Percentiles rank a stretch among this genome's conserved stretches.
Conservation (phyloP, 2,797 vertebrate genomes). For the Micrastur ruficollis region DNA sequence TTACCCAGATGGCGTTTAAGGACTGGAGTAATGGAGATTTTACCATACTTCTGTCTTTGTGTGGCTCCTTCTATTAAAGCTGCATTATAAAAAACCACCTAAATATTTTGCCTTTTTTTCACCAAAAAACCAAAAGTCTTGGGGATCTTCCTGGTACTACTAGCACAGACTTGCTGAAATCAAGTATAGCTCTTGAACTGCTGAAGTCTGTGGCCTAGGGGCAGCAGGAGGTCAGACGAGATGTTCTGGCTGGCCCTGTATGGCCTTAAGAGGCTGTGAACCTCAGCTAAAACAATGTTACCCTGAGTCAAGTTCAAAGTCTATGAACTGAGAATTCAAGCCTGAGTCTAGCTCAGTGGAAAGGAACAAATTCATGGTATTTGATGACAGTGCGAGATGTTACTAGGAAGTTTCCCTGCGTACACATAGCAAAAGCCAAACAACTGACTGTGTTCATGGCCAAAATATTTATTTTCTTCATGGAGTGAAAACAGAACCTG, state of each 20-base stretch:
- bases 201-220: background rate
- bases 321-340: constrained; percentile 13
- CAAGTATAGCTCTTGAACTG: background rate
- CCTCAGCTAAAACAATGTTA: constrained; percentile 52
- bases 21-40: background rate
- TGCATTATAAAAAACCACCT: background rate
- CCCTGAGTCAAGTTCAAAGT: constrained; percentile 44
- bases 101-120: background rate
- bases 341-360: background rate
- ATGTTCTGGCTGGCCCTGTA: constrained; percentile 16
- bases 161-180: background rate
- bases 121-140: background rate
- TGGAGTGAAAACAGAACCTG: constrained; percentile 36
- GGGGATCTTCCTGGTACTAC: background rate
- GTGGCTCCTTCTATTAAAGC: background rate
- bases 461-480: constrained; percentile 39
- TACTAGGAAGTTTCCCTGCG: background rate
- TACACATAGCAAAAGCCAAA: constrained; percentile 28
- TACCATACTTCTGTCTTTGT: background rate
- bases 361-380: constrained; percentile 50
- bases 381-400: constrained; percentile 60
- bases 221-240: background rate
- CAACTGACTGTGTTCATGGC: background rate
- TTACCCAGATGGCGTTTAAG: background rate
- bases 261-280: constrained; percentile 21